Base-by-base conservation (phyloP, 2,113 vertebrate genomes). In the Heterotis niloticus region DNA sequence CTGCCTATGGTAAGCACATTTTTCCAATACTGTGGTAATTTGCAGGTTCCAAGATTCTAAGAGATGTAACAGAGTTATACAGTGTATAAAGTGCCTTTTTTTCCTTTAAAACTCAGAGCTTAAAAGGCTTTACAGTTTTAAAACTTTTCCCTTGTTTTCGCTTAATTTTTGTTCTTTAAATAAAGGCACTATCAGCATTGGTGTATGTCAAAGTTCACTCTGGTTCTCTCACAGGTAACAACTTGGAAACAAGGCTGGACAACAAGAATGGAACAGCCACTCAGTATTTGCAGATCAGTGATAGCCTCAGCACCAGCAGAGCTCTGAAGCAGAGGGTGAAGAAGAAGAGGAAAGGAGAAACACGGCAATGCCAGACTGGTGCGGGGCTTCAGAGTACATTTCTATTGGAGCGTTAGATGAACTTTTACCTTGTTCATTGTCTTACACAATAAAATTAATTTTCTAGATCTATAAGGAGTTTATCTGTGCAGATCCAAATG, bases 351-450 rank as follows among this genome's bases (percentile, higher is more conserved):
- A 92, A 91, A 85, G 94, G 94, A 86, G 94, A 95, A 89, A 82
- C 90, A 62, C 94, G 93, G 78, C 94, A 95, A 86, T 93, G 94
- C 89, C 95, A 95, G 91, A 96, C 95, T 91, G 94, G 95, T 96
- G 91, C 24, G 66, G 24, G 17, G 4, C 14, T 28, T 60, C 24
- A 10, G 4, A 20, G 2, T 93, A 92, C 88, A 90, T 89, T 91
- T 91, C 20, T 4, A 4, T 20, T 62, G 14, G 14, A 62, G 60
- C 60, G 5, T 62, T 20, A 0, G 12, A 4, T 62, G 4, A 10
- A 5, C 34, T 44, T 44, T 44, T 44, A 44, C 34, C 34, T 44
- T 44, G 34, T 44, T 44, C 34, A 44, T 44, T 7, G 7, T 44
- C 34, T 44, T 44, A 7, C 34, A 44, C 34, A n/a, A n/a, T n/a